Evolutionary conservation across 1,140 invertebrate species (phyloP), one percentile per base, ranked within the genome.

Genomic region (Neodiprion lecontei): DNA sequence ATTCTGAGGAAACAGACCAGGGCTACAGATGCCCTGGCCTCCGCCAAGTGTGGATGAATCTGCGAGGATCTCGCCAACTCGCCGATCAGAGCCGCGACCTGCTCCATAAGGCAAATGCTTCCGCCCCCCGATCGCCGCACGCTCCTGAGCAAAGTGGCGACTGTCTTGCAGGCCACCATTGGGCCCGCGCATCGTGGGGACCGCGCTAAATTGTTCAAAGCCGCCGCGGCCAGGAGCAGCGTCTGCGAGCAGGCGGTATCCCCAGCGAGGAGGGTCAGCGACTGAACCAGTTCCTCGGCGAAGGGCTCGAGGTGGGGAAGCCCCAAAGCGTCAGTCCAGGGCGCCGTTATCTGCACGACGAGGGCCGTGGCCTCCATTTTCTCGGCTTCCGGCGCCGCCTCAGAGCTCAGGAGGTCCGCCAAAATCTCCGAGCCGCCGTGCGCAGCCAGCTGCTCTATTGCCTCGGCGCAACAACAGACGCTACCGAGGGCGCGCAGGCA

Each of bases 71-170:
- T 91, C 0, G 95, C 94, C 85, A 97, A 91, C 77, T 96, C 95
- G 5, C 94, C 94, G 9, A 97, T 83, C 0, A 97, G 89, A 0
- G 95, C 95, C 0, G 95, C 95, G 1, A 96, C 94, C 88, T 97
- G 96, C 83, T 97, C 96, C 91, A 88, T 88, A 17, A 88, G 65
- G 80, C 84, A 86, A 7, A 88, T 81, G 67, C 84, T 88, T 1
- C 79, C 80, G 9, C 83, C 84, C 1, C 87, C 82, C 3, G 90
- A 90, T 23, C 84, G 87, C 48, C 87, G 88, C 4, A 90, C 86
- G 72, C 89, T 88, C 70, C 88, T 84, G 4, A 91, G 81, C 21
- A 94, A 81, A 50, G 89, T 86, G 48, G 88, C 87, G 50, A 92
- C 88, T 0, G 90, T 88, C 14, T 90, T 84, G 12, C 87, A 85